phyloP scores from a whole-genome alignment of 2,797 vertebrate genomes.

The Martes flavigula region DNA sequence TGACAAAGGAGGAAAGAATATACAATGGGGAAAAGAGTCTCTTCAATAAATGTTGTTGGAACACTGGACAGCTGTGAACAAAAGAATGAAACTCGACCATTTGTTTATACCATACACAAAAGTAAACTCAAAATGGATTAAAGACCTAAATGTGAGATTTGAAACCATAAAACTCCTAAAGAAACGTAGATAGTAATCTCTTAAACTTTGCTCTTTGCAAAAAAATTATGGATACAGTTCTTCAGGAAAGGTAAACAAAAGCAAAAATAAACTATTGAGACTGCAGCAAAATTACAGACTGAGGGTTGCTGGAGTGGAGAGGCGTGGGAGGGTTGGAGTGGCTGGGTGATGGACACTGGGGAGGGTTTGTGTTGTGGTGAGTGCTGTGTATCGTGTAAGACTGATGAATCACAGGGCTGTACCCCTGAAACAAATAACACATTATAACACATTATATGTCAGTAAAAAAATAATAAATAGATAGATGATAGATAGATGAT shows the following conservation, averaged over 20 bases:
- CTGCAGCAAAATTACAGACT: not conserved
- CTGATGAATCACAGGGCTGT: no score
- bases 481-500: no score
- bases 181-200: not conserved
- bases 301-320: no score
- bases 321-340: no score
- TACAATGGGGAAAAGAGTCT: not conserved
- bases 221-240: not conserved
- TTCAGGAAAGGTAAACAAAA: not conserved
- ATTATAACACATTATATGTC: no score
- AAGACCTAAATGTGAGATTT: not conserved
- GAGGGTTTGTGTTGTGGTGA: no score
- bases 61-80: not conserved
- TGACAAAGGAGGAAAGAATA: not conserved
- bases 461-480: no score
- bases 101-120: not conserved
- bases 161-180: not conserved
- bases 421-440: no score
- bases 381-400: no score
- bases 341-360: no score
- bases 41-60: not conserved
- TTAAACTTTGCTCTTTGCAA: not conserved
- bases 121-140: not conserved
- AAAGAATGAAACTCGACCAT: not conserved
- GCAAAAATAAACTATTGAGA: not conserved